Evolutionary conservation across 2,888 invertebrate genomes (phyloP), one percentile per base, ranked within the genome.

Genomic region (Acrobasis consociella): DNA sequence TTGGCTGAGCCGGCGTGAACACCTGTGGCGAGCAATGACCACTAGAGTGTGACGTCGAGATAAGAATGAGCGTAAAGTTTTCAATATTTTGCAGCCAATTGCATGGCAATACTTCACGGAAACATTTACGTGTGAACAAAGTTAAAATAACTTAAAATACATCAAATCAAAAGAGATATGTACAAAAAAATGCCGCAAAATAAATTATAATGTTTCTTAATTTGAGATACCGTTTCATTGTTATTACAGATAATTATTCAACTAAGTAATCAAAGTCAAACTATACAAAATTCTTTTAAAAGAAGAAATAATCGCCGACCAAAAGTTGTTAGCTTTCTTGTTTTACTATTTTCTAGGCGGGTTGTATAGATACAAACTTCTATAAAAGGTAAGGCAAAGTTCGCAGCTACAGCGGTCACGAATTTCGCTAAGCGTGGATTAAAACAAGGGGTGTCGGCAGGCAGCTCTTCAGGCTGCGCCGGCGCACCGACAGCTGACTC

Each of bases 401-500:
- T 71, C 79, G 64, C 60, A 78, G 65, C 66, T 65, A 67, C 60
- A 65, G 78, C 76, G 68, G 80, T 72, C 65, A 52, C 64, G 65
- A 65, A 69, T 69, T 72, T 71, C 69, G 72, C 78, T 83, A 78
- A 85, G 73, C 77, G 71, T 75, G 87, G 89, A 89, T 91, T 88
- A 89, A 77, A 78, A 78, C 80, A 77, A 81, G 77, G 89, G 87
- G 84, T 77, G 79, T 73, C 74, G 67, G 69, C 71, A 76, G 72
- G 67, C 70, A 69, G 68, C 83, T 76, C 83, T 82, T 76, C 77
- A 82, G 78, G 74, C 78, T 81, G 84, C 87, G 83, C 84, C 67
- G 74, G 82, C 84, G 84, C 86, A 81, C 75, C 86, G 88, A 82
- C 90, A 89, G 89, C 89, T 89, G 89, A 87, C 85, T 72, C 76